Evolutionary conservation across 2,888 invertebrate species (phyloP).

Genomic region (Tridacna crocea): DNA sequence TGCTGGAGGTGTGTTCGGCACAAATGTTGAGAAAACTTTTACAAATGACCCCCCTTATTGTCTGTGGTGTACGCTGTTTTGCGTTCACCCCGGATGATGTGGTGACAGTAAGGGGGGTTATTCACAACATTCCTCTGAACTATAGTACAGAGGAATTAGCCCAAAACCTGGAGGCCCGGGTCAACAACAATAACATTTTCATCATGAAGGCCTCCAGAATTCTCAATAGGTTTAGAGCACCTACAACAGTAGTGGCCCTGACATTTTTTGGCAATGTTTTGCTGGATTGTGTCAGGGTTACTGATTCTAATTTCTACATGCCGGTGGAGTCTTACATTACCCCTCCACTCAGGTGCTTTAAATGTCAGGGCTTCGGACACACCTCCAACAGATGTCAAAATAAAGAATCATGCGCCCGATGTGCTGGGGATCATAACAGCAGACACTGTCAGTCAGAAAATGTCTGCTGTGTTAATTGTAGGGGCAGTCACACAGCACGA

Average conservation of each 20-base stretch:
- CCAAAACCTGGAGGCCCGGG: neutral
- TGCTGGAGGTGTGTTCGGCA: constrained; percentile 7
- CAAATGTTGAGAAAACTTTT: too few relatives aligned
- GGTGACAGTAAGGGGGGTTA: too few relatives aligned
- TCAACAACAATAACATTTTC: neutral
- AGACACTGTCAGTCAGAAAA: neutral
- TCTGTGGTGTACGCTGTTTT: too few relatives aligned
- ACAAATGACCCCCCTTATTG: too few relatives aligned
- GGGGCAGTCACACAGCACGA: neutral
- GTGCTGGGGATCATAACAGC: neutral
- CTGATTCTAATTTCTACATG: neutral
- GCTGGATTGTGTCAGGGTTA: neutral
- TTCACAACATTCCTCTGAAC: too few relatives aligned
- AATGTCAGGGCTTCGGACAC: neutral
- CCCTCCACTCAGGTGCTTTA: neutral
- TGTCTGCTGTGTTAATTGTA: neutral
- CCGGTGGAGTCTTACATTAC: neutral
- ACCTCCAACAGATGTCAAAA: neutral
- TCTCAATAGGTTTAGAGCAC: neutral
- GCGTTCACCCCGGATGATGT: too few relatives aligned
- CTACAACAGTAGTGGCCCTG: neutral
- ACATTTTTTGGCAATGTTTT: neutral
- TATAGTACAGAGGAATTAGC: neutral
- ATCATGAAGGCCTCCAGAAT: constrained; percentile 8
- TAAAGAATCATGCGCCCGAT: constrained; percentile 1